phyloP scores from a whole-genome alignment of 2,797 vertebrate species.

The Scolopax bukidnonensis region DNA sequence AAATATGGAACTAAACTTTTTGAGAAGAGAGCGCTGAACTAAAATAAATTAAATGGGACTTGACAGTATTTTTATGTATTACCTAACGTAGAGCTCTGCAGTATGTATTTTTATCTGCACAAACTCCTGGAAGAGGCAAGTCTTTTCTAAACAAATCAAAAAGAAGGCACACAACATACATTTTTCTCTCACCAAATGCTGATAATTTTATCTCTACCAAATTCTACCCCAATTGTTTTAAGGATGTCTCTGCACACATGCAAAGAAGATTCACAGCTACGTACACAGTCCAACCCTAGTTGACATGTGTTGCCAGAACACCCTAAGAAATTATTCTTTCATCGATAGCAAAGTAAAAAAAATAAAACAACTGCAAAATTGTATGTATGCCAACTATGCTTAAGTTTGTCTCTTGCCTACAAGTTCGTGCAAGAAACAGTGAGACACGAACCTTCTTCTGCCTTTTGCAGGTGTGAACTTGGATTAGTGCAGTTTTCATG shows the following conservation, averaged over 20 bases:
- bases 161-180: neutral
- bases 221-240: neutral
- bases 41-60: constrained; percentile 36
- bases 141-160: neutral
- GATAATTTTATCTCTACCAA: neutral
- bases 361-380: neutral
- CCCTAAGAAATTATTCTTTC: neutral
- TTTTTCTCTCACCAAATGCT: neutral
- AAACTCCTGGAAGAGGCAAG: neutral
- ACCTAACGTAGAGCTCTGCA: neutral
- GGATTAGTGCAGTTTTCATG: neutral
- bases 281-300: neutral
- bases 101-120: constrained; percentile 5
- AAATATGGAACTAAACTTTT: constrained; percentile 39
- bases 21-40: neutral
- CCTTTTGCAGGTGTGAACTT: neutral
- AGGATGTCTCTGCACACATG: neutral
- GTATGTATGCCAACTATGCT: neutral
- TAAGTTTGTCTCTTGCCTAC: neutral
- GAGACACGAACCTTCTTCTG: neutral
- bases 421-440: neutral
- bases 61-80: constrained; percentile 24
- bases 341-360: neutral
- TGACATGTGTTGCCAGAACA: neutral
- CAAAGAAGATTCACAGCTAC: neutral